Conservation (phyloP, 2,888 invertebrate genomes). For the Cryptosula pallasiana region DNA sequence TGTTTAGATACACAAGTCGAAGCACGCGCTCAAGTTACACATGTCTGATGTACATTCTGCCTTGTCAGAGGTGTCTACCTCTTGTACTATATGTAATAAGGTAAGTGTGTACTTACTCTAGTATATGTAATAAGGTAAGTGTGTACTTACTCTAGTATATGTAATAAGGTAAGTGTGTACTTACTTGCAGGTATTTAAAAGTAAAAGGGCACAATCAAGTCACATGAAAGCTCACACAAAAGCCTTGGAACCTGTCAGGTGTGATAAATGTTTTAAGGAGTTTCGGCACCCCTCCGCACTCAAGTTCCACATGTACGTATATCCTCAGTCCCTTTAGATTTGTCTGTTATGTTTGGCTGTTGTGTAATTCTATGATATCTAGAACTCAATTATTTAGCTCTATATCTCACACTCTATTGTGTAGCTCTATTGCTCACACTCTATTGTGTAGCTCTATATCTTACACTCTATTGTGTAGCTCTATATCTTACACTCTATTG, state of each 20-base stretch:
- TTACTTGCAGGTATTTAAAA: conserved; percentile 20
- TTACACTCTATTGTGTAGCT: too few species aligned
- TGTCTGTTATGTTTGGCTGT: too few species aligned
- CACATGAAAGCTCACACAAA: conserved; percentile 25
- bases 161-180: neutral
- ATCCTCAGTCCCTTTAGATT: too few species aligned
- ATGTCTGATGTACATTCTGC: neutral
- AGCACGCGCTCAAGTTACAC: neutral
- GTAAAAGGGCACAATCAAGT: conserved; percentile 16
- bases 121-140: neutral
- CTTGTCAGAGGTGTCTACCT: neutral
- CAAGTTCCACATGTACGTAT: conserved; percentile 24
- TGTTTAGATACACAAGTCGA: neutral
- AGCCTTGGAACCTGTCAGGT: neutral
- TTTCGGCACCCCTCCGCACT: conserved; percentile 19
- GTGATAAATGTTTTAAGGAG: neutral
- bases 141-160: neutral
- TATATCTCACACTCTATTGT: too few species aligned
- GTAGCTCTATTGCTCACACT: too few species aligned
- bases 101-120: neutral
- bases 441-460: too few species aligned
- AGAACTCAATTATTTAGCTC: too few species aligned
- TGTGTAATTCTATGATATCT: too few species aligned
- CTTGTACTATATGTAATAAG: neutral
- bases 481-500: too few species aligned